Percentiles rank a stretch among this genome's conserved stretches.
phyloP scores from a whole-genome alignment of 1,140 invertebrate species.

The Drosophila ohnishii region DNA sequence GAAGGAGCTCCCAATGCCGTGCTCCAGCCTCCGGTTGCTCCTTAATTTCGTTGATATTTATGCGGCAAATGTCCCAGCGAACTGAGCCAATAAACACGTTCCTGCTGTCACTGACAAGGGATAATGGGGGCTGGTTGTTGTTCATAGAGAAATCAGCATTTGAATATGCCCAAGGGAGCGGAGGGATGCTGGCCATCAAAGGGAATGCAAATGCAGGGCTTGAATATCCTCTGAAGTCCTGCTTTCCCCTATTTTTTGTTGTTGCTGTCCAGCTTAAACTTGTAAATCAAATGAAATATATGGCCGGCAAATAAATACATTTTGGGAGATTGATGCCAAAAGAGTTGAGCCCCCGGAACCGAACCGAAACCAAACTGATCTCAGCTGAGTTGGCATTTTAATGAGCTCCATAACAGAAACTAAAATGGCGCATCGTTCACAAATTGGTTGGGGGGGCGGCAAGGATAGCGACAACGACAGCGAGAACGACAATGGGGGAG shows the following conservation, averaged over 20 bases:
- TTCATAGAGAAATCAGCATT: constrained; percentile 69
- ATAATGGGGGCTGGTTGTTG: constrained; percentile 56
- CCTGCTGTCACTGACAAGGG: constrained; percentile 75
- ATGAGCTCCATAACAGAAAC: constrained; percentile 67
- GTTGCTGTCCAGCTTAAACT: constrained; percentile 31
- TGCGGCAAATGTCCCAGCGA: constrained; percentile 71
- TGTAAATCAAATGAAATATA: constrained; percentile 81
- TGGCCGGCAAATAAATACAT: constrained; percentile 64
- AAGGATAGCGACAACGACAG: constrained; percentile 5
- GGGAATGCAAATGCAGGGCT: constrained; percentile 75
- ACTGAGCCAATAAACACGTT: constrained; percentile 75
- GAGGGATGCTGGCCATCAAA: constrained; percentile 50
- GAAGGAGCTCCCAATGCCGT: constrained; percentile 25
- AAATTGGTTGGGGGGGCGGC: constrained; percentile 50
- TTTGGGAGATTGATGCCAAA: constrained; percentile 66
- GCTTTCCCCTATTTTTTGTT: not conserved
- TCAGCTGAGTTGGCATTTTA: constrained; percentile 64
- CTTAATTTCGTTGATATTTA: constrained; percentile 82
- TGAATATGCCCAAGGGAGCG: constrained; percentile 71
- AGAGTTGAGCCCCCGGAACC: constrained; percentile 22
- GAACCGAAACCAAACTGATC: constrained; percentile 1
- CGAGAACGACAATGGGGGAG: not conserved
- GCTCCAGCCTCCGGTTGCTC: constrained; percentile 51
- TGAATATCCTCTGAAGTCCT: constrained; percentile 48
- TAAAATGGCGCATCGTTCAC: constrained; percentile 67